Evolutionary conservation across 2,113 vertebrate species (phyloP).

Genomic region (Perccottus glenii): DNA sequence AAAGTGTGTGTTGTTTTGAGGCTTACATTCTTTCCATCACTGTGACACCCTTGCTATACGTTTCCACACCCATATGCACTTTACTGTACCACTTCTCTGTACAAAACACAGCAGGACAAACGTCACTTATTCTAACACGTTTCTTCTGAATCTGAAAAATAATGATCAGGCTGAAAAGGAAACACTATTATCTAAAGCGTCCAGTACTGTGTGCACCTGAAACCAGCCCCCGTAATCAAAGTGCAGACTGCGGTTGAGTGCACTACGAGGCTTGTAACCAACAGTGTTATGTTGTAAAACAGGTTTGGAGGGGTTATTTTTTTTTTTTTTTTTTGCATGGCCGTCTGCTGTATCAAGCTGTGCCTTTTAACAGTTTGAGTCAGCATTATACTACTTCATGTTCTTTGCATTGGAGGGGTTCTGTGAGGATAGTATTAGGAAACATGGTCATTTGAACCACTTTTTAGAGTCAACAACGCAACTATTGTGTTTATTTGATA

Average conservation of each 20-base stretch:
- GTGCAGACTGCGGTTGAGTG: constrained; percentile 19
- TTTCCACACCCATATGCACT: constrained; percentile 5
- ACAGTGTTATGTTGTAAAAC: constrained; percentile 51
- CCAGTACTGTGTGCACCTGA: background rate
- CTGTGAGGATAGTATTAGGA: background rate
- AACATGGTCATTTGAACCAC: too few relatives aligned
- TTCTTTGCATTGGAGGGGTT: background rate
- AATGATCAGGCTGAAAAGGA: constrained; percentile 25
- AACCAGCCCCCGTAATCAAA: constrained; percentile 1
- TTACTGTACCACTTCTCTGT: background rate
- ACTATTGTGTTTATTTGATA: too few relatives aligned
- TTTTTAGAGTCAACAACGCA: too few relatives aligned
- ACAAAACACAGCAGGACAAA: background rate
- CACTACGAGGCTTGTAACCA: constrained; percentile 14
- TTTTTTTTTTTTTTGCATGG: background rate
- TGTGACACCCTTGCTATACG: constrained; percentile 1
- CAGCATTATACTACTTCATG: background rate
- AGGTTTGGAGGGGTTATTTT: constrained; percentile 42
- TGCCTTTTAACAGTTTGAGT: background rate
- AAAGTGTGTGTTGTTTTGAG: background rate
- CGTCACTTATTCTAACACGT: too few relatives aligned
- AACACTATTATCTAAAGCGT: background rate
- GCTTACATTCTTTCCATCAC: constrained; percentile 18
- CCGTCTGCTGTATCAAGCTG: constrained; percentile 1
- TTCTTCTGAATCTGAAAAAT: background rate